These are phyloP conservation scores for Xanthia togata DNA, from an alignment of 2,888 invertebrate species.

Conservation along the genomic window DNA sequence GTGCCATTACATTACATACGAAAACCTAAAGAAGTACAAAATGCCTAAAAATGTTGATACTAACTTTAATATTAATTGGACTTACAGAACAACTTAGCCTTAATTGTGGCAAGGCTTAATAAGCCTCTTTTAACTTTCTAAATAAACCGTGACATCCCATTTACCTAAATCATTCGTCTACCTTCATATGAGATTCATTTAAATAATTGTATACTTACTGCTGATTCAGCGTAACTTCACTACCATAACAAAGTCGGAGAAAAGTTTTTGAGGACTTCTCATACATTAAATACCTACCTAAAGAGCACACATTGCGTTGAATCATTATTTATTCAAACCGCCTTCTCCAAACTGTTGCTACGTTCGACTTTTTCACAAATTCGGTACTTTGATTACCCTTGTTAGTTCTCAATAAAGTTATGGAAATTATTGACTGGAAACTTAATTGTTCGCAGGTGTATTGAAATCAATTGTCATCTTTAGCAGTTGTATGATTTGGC, in stretches of 20 bases:
- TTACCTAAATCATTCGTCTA: too few relatives aligned
- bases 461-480: neutral
- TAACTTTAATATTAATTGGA: neutral
- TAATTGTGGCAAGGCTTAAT: neutral
- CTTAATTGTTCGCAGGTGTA: neutral
- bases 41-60: too few relatives aligned
- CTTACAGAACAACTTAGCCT: neutral
- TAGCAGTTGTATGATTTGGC: neutral
- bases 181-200: neutral
- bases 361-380: neutral
- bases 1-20: neutral
- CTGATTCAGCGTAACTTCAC: neutral
- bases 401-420: too few relatives aligned
- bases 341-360: neutral
- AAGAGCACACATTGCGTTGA: constrained; percentile 4
- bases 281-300: neutral
- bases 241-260: neutral
- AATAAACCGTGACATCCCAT: neutral
- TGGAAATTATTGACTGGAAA: neutral
- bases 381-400: neutral
- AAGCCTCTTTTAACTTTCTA: neutral
- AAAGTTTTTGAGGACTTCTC: constrained; percentile 10
- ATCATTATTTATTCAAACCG: neutral
- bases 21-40: neutral
- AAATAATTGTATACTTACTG: constrained; percentile 14